Conservation (phyloP, 2,113 vertebrate species). For the Xyliphius kryptos region DNA sequence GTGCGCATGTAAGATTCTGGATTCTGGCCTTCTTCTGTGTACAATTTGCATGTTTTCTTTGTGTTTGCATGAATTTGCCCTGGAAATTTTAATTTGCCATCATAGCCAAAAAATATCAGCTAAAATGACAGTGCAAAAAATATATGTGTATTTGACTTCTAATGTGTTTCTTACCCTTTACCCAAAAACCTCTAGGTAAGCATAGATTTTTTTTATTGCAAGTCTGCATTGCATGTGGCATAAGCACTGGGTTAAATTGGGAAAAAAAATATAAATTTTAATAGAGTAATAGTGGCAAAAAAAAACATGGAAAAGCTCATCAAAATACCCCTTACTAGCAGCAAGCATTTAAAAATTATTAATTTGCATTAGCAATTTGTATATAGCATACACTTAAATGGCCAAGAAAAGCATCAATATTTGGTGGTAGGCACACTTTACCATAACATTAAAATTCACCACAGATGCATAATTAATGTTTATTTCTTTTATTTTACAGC, state of each 20-base stretch:
- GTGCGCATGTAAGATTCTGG: too few relatives aligned
- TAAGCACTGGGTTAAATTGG: background rate
- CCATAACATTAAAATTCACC: constrained; percentile 10
- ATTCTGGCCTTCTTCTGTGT: too few relatives aligned
- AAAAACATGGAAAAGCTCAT: too few relatives aligned
- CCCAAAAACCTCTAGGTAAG: background rate
- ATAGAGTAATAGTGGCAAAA: too few relatives aligned
- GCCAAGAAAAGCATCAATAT: background rate
- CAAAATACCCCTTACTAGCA: background rate
- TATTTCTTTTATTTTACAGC: constrained; percentile 17
- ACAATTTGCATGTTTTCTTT: too few relatives aligned
- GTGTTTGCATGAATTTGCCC: too few relatives aligned
- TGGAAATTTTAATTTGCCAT: too few relatives aligned
- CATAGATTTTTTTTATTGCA: background rate
- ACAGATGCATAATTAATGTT: constrained; percentile 31
- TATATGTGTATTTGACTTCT: too few relatives aligned
- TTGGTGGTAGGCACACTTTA: constrained; percentile 30
- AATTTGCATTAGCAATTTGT: constrained; percentile 2
- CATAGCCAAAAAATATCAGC: too few relatives aligned
- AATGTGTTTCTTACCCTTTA: too few relatives aligned
- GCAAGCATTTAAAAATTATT: constrained; percentile 5
- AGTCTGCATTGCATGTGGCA: background rate
- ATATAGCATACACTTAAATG: background rate
- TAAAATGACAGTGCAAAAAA: too few relatives aligned
- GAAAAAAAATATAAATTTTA: background rate